phyloP scores from a whole-genome alignment of 2,113 vertebrate species.

The Archocentrus centrarchus region DNA sequence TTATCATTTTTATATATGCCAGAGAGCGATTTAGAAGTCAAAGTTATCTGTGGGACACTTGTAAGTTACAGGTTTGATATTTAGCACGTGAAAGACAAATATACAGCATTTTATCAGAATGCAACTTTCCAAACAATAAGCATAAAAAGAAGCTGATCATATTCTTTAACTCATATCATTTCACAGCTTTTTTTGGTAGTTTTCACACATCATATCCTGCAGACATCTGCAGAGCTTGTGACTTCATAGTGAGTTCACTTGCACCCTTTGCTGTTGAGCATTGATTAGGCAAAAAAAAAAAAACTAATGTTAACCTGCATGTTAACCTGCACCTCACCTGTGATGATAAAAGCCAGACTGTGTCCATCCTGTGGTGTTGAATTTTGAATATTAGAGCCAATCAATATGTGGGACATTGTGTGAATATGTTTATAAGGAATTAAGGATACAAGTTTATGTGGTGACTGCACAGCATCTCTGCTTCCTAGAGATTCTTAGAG shows the following conservation, averaged over 20 bases:
- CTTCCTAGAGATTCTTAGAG: too few relatives aligned
- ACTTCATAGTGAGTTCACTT: background rate
- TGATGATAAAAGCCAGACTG: background rate
- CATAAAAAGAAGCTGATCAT: background rate
- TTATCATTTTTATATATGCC: background rate
- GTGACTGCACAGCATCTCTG: background rate
- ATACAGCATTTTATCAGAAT: background rate
- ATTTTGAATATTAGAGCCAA: background rate
- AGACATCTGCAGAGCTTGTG: background rate
- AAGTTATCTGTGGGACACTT: background rate
- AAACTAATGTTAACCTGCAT: too few relatives aligned
- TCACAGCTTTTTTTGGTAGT: background rate
- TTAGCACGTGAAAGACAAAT: background rate
- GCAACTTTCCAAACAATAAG: background rate
- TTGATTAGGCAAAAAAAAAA: background rate
- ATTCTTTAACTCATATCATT: background rate
- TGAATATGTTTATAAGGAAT: background rate
- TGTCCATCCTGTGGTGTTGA: too few relatives aligned
- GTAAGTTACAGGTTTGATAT: background rate
- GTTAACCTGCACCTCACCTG: rapidly evolving
- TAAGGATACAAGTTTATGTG: background rate
- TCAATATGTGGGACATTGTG: background rate
- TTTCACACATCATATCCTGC: background rate
- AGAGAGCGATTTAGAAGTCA: background rate
- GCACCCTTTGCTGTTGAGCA: rapidly evolving